Evolutionary conservation across 2,797 vertebrate genomes (phyloP).

Genomic region (Knipowitschia caucasica): DNA sequence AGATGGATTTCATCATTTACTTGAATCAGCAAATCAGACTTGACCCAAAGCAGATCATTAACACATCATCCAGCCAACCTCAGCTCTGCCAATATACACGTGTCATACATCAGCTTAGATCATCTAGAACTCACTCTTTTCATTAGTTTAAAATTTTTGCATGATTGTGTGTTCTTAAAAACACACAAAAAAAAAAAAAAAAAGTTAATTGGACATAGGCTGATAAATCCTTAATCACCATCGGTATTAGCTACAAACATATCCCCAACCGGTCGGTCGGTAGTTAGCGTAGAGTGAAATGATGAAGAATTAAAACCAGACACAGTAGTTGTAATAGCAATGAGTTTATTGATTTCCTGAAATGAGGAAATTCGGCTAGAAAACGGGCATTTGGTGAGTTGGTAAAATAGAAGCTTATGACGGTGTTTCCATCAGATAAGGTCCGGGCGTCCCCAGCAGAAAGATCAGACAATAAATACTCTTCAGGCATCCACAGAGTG

Average conservation of each 20-base stretch:
- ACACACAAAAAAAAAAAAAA: not conserved
- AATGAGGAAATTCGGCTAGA: constrained; percentile 90
- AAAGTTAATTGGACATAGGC: not conserved
- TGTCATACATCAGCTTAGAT: too few species aligned
- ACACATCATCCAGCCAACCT: too few species aligned
- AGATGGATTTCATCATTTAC: too few species aligned
- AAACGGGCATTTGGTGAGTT: constrained; percentile 86
- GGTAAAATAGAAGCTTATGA: constrained; percentile 93
- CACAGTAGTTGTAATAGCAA: constrained; percentile 25
- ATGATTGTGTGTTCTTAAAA: too few species aligned
- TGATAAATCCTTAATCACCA: too few species aligned
- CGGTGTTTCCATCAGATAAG: constrained; percentile 87
- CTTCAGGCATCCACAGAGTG: constrained; percentile 79
- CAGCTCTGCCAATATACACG: too few species aligned
- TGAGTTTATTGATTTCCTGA: constrained; percentile 84
- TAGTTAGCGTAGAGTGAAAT: not conserved
- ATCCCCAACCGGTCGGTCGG: too few species aligned
- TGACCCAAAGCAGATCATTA: too few species aligned
- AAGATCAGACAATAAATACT: constrained; percentile 90
- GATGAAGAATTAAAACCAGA: not conserved
- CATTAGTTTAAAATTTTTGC: too few species aligned
- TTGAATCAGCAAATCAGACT: too few species aligned
- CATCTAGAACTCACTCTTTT: too few species aligned
- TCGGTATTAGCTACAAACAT: too few species aligned
- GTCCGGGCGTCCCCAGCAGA: constrained; percentile 83